A percentile compares a stretch with the other conserved stretches of the same genome.
Evolutionary conservation across 37 sponge, comb jelly and placozoan species (phyloP).

Genomic region (Diacarnus erythraeanus): DNA sequence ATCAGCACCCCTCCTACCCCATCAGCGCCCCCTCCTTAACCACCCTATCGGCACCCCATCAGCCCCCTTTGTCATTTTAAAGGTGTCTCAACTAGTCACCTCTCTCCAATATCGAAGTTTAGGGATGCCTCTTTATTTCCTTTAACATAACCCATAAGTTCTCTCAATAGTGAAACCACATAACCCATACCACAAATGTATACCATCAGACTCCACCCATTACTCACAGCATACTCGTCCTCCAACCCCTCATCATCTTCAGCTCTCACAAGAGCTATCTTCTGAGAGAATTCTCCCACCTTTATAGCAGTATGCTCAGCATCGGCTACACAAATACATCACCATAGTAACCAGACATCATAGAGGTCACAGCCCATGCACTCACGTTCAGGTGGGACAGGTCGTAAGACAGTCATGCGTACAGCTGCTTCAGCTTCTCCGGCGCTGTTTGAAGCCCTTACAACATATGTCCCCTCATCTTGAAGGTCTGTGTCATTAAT

Average conservation of each 20-base stretch:
- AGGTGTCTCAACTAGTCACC: too few species aligned
- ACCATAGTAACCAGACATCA: neutral
- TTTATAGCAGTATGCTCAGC: conserved; percentile 37
- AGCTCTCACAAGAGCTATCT: conserved; percentile 48
- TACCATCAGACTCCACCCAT: neutral
- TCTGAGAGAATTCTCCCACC: conserved; percentile 60
- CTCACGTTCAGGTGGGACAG: conserved; percentile 61
- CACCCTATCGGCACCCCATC: too few species aligned
- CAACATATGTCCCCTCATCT: conserved; percentile 62
- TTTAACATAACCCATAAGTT: too few species aligned
- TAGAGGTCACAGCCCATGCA: neutral
- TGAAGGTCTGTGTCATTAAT: conserved; percentile 34
- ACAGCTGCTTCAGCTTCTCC: conserved; percentile 29
- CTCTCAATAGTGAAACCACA: too few species aligned
- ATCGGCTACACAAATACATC: conserved; percentile 34
- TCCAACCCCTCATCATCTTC: conserved; percentile 60
- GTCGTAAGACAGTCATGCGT: conserved; percentile 57
- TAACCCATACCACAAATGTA: neutral
- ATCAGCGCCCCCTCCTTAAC: too few species aligned
- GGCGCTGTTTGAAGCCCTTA: conserved; percentile 49
- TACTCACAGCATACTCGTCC: conserved; percentile 64
- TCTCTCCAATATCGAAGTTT: too few species aligned
- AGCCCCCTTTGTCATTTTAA: too few species aligned
- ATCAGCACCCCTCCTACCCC: too few species aligned
- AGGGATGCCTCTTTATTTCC: too few species aligned